Percentiles rank a stretch among this genome's conserved stretches.
Evolutionary conservation across 2,797 vertebrate genomes (phyloP).

Genomic region (Hippocampus kuda): DNA sequence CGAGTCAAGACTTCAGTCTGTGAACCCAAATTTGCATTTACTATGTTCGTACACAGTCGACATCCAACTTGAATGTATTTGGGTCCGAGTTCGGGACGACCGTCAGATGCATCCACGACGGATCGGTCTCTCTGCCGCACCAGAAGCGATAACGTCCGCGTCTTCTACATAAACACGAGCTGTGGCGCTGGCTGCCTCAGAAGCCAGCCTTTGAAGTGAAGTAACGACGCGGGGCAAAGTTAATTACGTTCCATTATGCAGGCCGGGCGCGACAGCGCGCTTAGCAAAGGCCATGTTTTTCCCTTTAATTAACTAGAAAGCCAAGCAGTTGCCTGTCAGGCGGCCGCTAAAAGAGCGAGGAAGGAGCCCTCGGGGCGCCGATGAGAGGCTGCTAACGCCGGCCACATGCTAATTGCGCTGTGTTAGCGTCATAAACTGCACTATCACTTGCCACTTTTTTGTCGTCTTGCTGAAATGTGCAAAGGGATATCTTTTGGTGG

Average conservation of each 20-base stretch:
- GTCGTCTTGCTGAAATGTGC: conserved; percentile 46
- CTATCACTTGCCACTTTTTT: conserved; percentile 52
- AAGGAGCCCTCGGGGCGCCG: conserved; percentile 59
- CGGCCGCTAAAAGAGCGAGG: conserved; percentile 71
- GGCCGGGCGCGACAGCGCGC: conserved; percentile 81
- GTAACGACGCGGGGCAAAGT: conserved; percentile 94
- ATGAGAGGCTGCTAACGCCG: conserved; percentile 64
- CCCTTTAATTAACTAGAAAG: conserved; percentile 96
- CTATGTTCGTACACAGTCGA: neutral
- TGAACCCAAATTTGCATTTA: neutral
- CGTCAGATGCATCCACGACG: conserved; percentile 13
- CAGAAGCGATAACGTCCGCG: conserved; percentile 49
- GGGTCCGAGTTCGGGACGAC: neutral
- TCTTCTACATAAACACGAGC: conserved; percentile 24
- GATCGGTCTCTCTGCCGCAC: conserved; percentile 29
- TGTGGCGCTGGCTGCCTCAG: conserved; percentile 49
- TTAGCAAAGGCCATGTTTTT: conserved; percentile 84
- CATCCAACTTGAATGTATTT: neutral
- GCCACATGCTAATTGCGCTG: conserved; percentile 68
- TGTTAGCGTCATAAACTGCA: conserved; percentile 63
- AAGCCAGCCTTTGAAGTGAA: conserved; percentile 77
- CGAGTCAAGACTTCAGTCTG: neutral
- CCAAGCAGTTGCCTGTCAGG: conserved; percentile 81
- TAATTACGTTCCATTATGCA: conserved; percentile 90
- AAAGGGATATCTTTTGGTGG: conserved; percentile 41